A percentile compares a stretch with the other conserved stretches of the same genome.
These are phyloP conservation scores for Trilocha varians DNA, from an alignment of 2,888 invertebrate species.

Conservation along the genomic window DNA sequence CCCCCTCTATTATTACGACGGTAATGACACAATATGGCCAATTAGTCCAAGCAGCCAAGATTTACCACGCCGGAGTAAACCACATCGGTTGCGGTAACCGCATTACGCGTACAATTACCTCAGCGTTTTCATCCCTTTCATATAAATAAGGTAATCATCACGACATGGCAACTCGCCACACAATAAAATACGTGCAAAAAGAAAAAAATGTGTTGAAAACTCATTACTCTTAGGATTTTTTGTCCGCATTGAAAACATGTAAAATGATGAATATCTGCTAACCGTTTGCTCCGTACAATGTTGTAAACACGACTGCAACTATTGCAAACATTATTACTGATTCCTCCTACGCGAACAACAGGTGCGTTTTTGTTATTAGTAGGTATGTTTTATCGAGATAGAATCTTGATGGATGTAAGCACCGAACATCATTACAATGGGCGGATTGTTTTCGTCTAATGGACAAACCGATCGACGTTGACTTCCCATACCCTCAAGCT, in stretches of 20 bases:
- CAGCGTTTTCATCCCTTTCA: constrained; percentile 19
- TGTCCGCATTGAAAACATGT: not conserved
- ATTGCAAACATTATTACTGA: constrained; percentile 45
- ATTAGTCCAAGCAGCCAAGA: constrained; percentile 45
- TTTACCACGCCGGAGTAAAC: constrained; percentile 35
- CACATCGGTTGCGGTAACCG: constrained; percentile 33
- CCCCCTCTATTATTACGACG: constrained; percentile 26
- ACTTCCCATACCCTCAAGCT: constrained; percentile 20
- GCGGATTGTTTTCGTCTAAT: constrained; percentile 58
- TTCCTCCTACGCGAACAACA: constrained; percentile 44
- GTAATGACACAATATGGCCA: constrained; percentile 44
- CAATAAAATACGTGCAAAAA: not conserved
- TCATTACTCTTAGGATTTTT: not conserved
- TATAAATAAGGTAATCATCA: constrained; percentile 1
- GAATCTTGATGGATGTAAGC: constrained; percentile 63
- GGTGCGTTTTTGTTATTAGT: constrained; percentile 61
- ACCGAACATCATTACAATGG: constrained; percentile 56
- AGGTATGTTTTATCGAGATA: constrained; percentile 59
- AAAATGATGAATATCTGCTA: constrained; percentile 15
- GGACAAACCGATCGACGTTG: constrained; percentile 42
- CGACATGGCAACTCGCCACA: not conserved
- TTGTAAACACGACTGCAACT: constrained; percentile 40
- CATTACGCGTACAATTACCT: constrained; percentile 41
- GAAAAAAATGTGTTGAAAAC: not conserved
- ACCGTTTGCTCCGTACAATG: constrained; percentile 27